phyloP scores from a whole-genome alignment of 2,888 invertebrate species.

The Margaritifera margaritifera region DNA sequence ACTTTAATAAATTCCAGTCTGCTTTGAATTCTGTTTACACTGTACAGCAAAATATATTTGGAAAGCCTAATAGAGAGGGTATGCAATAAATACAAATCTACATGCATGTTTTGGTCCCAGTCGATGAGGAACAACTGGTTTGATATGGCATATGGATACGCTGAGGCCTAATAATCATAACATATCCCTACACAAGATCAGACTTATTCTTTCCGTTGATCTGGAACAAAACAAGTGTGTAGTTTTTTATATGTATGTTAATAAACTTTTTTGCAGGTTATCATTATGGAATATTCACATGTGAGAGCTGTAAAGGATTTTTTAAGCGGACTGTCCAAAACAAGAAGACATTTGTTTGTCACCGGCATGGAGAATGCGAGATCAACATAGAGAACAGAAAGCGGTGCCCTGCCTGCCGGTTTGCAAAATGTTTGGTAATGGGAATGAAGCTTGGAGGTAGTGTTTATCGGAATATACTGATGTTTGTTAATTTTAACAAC shows the following conservation, averaged over 20 bases:
- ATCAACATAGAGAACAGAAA: conserved; percentile 94
- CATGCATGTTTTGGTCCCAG: neutral
- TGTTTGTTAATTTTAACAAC: neutral
- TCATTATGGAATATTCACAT: conserved; percentile 98
- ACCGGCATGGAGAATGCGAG: conserved; percentile 80
- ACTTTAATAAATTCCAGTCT: too few relatives aligned
- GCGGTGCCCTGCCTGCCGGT: conserved; percentile 97
- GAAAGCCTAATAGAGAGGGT: too few relatives aligned
- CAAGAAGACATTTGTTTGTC: conserved; percentile 95
- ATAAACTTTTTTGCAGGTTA: conserved; percentile 77
- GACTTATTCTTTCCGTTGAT: neutral
- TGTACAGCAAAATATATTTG: too few relatives aligned
- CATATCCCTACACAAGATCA: neutral
- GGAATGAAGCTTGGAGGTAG: conserved; percentile 97
- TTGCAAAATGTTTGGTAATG: conserved; percentile 94
- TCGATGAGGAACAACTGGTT: too few relatives aligned
- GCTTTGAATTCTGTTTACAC: too few relatives aligned
- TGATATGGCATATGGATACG: neutral
- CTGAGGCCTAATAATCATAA: neutral
- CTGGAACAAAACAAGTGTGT: neutral
- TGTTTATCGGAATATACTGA: conserved; percentile 12
- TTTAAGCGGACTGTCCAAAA: conserved; percentile 99
- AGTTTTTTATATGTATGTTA: neutral
- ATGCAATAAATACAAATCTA: too few relatives aligned
- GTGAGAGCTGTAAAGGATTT: conserved; percentile 98